A percentile compares a stretch with the other conserved stretches of the same genome.
These are phyloP conservation scores for Yasuhikotakia modesta DNA, from an alignment of 2,797 vertebrate genomes.

Conservation along the genomic window DNA sequence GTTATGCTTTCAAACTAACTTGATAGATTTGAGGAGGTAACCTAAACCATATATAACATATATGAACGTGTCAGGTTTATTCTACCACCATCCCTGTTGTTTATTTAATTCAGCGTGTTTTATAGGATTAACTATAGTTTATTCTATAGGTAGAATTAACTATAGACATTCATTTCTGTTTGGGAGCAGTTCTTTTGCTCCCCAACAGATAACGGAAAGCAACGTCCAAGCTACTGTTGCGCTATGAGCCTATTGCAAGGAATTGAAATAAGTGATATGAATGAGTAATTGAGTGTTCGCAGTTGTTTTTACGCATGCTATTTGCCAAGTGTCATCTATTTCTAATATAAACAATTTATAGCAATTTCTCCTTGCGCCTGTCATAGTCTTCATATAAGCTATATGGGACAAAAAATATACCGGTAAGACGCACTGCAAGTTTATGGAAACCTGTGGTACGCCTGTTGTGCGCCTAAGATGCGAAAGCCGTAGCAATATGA, in stretches of 20 bases:
- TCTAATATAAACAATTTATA: neutral
- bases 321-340: constrained; percentile 20
- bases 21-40: neutral
- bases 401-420: constrained; percentile 12
- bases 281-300: neutral
- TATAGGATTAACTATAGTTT: neutral
- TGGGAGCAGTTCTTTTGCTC: neutral
- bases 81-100: neutral
- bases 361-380: neutral
- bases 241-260: neutral
- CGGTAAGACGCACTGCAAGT: constrained; percentile 5
- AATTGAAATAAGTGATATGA: neutral
- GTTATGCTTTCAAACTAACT: neutral
- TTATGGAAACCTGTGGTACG: constrained; percentile 23
- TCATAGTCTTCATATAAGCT: neutral
- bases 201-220: neutral
- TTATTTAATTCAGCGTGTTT: neutral
- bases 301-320: neutral
- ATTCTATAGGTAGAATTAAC: too few relatives aligned
- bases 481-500: constrained; percentile 14
- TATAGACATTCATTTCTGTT: neutral
- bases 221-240: neutral
- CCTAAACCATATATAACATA: neutral
- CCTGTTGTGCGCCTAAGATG: constrained; percentile 7
- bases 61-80: neutral